Evolutionary conservation across 1,140 invertebrate species (phyloP).

Genomic region (Mamestra configurata): DNA sequence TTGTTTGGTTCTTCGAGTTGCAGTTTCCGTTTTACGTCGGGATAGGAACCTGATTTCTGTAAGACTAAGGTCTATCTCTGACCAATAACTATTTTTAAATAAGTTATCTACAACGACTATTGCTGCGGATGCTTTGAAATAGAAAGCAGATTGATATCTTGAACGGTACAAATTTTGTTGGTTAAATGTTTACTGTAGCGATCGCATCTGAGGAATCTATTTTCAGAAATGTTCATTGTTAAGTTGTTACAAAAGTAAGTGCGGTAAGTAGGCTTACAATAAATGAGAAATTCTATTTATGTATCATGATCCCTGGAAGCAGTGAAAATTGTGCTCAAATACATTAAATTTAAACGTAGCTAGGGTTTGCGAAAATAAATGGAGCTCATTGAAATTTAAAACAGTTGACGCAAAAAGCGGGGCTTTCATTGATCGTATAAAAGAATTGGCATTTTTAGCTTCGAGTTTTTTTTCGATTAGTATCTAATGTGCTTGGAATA

Average conservation of each 20-base stretch:
- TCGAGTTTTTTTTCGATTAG: not conserved
- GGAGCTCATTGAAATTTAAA: not conserved
- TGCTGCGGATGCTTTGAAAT: too few relatives aligned
- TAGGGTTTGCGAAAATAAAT: not conserved
- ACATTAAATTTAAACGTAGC: not conserved
- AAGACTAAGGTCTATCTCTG: too few relatives aligned
- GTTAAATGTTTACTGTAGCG: too few relatives aligned
- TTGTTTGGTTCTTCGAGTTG: not conserved
- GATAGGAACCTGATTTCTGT: too few relatives aligned
- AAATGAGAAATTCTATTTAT: conserved; percentile 15
- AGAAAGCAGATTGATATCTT: too few relatives aligned
- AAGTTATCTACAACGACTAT: too few relatives aligned
- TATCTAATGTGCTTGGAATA: not conserved
- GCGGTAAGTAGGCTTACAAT: not conserved
- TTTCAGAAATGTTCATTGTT: not conserved
- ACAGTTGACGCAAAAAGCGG: not conserved
- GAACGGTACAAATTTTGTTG: too few relatives aligned
- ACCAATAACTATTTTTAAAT: too few relatives aligned
- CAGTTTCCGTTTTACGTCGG: not conserved
- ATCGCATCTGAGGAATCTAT: not conserved
- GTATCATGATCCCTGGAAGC: not conserved
- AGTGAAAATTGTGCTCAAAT: not conserved
- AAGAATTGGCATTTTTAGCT: conserved; percentile 1
- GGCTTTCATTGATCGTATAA: not conserved
- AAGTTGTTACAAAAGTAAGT: not conserved